These are phyloP conservation scores for Clarias macrocephalus DNA, from an alignment of 2,113 vertebrate species.

Conservation along the genomic window DNA sequence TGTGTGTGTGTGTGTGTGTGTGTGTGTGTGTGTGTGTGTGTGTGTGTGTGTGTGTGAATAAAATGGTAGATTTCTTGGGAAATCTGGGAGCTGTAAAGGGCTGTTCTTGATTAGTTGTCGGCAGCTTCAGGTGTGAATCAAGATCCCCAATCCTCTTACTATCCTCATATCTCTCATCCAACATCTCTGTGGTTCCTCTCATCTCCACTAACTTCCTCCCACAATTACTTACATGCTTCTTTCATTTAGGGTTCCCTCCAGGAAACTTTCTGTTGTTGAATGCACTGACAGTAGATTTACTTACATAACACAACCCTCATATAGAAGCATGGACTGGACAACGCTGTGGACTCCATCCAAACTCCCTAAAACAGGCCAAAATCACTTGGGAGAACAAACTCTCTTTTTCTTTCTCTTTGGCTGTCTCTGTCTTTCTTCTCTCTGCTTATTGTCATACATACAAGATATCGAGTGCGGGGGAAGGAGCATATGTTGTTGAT, in stretches of 20 bases:
- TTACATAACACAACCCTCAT: constrained; percentile 74
- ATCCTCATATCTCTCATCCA: background rate
- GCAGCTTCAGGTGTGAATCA: no score
- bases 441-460: constrained; percentile 67
- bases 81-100: no score
- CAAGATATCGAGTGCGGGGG: constrained; percentile 67
- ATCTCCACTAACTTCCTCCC: constrained; percentile 2
- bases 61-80: no score
- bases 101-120: no score
- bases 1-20: background rate
- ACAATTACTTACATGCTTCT: background rate
- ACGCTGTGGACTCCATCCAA: constrained; percentile 65
- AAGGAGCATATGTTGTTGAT: constrained; percentile 72
- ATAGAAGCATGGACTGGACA: constrained; percentile 66
- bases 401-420: constrained; percentile 48
- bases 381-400: constrained; percentile 71
- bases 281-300: constrained; percentile 70
- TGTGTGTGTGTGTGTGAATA: constrained; percentile 5
- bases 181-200: background rate
- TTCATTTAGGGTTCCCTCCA: constrained; percentile 2
- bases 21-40: background rate
- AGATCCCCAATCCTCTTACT: background rate
- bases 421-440: constrained; percentile 27
- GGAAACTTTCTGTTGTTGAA: constrained; percentile 52
- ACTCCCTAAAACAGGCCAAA: constrained; percentile 64